Base-by-base conservation (phyloP, 2,113 vertebrate genomes). In the Clarias gariepinus region DNA sequence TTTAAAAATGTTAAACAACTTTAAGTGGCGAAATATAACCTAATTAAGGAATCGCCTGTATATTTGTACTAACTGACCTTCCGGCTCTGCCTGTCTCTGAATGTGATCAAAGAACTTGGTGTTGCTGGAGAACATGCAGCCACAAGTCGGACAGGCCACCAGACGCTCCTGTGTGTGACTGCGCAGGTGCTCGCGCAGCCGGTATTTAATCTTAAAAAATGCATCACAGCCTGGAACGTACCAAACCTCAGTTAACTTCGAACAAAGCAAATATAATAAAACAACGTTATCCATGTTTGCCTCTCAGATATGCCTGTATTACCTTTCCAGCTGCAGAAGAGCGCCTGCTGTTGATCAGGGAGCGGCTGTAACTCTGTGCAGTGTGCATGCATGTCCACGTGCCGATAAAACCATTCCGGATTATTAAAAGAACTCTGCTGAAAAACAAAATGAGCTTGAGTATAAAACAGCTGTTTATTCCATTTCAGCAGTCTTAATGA, bases 321-420 rank as follows among this genome's bases (percentile, higher is more conserved):
- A 93, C 93, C 92, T 94, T 94, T 91, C 94, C 93, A 96, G 77
- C 89, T 93, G 90, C 94, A 96, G 90, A 93, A 93, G 87, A 96
- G 87, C 23, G 92, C 92, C 88, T 94, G 92, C 79, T 95, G 93
- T 83, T 94, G 94, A n/a, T 94, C 93, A 2, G 93, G 86, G 30
- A 96, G 89, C 5, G 91, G 89, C 87, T 96, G 90, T 79, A 92
- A 91, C 85, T 96, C 94, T 0, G 93, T 91, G 89, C 93, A 94
- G 89, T 93, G 93, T 19, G 93, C 93, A 16, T 94, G 94, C 92
- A 94, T 94, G 92, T 94, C 94, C 89, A 95, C 95, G 83, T 95
- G 93, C 16, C 95, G 92, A 88, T 96, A 95, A 92, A 96, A 96
- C 94, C 95, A 96, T 90, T 94, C 93, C 0, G 95, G 93, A 60